Percentiles rank a stretch among this genome's conserved stretches.
These are phyloP conservation scores for Ispidina lecontei DNA, from an alignment of 2,797 vertebrate genomes.

Conservation along the genomic window DNA sequence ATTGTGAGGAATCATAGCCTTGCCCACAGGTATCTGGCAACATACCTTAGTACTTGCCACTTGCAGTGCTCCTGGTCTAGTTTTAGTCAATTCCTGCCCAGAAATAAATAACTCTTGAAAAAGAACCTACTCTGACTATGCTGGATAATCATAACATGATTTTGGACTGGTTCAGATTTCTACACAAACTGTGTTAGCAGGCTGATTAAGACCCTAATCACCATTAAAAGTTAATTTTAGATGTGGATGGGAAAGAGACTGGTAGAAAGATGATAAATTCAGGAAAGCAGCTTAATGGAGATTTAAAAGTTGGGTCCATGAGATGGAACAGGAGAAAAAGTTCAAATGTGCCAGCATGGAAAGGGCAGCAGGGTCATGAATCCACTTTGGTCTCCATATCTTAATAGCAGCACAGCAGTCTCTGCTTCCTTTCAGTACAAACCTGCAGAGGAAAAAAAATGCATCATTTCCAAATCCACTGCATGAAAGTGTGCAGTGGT, in stretches of 20 bases:
- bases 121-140: not conserved
- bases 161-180: not conserved
- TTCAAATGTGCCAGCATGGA: not conserved
- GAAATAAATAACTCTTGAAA: not conserved
- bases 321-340: not conserved
- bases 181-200: not conserved
- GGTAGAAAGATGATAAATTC: not conserved
- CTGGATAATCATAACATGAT: not conserved
- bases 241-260: not conserved
- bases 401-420: not conserved
- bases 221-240: not conserved
- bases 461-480: not conserved
- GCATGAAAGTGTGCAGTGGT: not conserved
- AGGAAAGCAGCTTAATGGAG: not conserved
- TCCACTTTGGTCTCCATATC: not conserved
- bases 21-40: not conserved
- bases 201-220: not conserved
- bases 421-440: not conserved
- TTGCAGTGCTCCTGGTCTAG: not conserved
- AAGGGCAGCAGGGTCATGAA: not conserved
- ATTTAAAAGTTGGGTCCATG: not conserved
- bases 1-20: not conserved
- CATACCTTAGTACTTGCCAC: not conserved
- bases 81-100: not conserved
- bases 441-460: not conserved